phyloP scores from a whole-genome alignment of 2,888 invertebrate genomes.

The Ectemnius cavifrons region DNA sequence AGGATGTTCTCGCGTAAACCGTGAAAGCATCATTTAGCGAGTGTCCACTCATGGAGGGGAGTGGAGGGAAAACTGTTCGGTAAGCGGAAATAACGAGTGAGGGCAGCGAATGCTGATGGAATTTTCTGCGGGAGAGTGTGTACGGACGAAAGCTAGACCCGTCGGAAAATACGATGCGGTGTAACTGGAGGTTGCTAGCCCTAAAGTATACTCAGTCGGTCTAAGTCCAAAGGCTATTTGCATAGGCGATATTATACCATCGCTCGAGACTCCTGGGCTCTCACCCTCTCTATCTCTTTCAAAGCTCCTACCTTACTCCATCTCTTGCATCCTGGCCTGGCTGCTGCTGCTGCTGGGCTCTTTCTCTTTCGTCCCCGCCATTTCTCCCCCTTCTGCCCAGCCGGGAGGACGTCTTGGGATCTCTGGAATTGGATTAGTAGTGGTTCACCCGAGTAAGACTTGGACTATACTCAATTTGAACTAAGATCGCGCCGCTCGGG shows the following conservation, averaged over 20 bases:
- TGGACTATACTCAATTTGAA: conserved; percentile 78
- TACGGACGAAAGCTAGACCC: conserved; percentile 33
- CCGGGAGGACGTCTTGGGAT: conserved; percentile 71
- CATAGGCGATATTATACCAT: conserved; percentile 77
- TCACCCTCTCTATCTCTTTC: conserved; percentile 5
- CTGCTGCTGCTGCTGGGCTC: conserved; percentile 47
- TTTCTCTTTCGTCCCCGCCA: conserved; percentile 49
- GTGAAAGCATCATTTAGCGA: conserved; percentile 33
- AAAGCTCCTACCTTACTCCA: conserved; percentile 16
- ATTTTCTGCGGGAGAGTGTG: conserved; percentile 50
- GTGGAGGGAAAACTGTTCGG: conserved; percentile 29
- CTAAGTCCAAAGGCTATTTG: conserved; percentile 78
- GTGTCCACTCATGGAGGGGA: conserved; percentile 27
- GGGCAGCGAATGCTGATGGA: conserved; percentile 46
- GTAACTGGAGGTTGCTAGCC: conserved; percentile 60
- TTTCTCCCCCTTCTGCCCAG: conserved; percentile 25
- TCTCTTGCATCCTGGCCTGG: conserved; percentile 39
- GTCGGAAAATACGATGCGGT: conserved; percentile 53
- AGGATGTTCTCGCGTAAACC: conserved; percentile 38
- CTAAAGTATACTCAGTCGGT: conserved; percentile 76
- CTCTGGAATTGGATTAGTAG: conserved; percentile 78
- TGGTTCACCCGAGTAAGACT: conserved; percentile 76
- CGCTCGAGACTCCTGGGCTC: conserved; percentile 57
- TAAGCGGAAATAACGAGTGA: conserved; percentile 40
- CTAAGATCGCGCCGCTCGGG: conserved; percentile 74